phyloP scores from a whole-genome alignment of 2,888 invertebrate species.

The Drosophila merina region DNA sequence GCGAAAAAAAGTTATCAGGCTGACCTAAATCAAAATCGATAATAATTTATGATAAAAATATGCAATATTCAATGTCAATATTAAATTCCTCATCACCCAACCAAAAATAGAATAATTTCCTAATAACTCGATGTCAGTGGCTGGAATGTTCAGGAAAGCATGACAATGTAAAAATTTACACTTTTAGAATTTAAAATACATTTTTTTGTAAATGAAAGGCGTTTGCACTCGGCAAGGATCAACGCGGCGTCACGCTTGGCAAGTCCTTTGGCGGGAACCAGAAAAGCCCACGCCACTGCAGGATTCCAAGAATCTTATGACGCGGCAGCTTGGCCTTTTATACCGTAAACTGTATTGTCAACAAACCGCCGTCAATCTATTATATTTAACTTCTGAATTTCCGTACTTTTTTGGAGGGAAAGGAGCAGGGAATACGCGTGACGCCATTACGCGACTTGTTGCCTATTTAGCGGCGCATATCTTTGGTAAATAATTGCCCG shows the following conservation, averaged over 20 bases:
- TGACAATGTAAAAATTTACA: not conserved
- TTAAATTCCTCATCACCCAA: not conserved
- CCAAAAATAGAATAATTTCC: constrained; percentile 13
- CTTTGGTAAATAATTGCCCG: constrained; percentile 59
- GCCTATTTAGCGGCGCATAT: constrained; percentile 56
- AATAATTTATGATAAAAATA: not conserved
- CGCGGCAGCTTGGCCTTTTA: constrained; percentile 30
- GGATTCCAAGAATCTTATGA: constrained; percentile 52
- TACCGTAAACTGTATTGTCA: constrained; percentile 30
- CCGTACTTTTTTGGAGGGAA: constrained; percentile 1
- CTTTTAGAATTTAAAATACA: not conserved
- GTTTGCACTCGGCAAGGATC: constrained; percentile 30
- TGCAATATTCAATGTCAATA: constrained; percentile 5
- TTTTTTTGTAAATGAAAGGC: not conserved
- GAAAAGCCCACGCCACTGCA: constrained; percentile 40
- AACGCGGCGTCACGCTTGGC: constrained; percentile 26
- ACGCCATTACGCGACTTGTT: constrained; percentile 45
- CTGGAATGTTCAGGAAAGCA: not conserved
- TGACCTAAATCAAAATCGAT: constrained; percentile 14
- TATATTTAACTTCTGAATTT: constrained; percentile 26
- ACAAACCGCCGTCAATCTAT: constrained; percentile 17
- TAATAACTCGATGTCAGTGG: too few relatives aligned
- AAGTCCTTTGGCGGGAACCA: not conserved
- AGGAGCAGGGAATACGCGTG: constrained; percentile 3
- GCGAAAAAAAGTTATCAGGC: not conserved